A percentile compares a stretch with the other conserved stretches of the same genome.
These are phyloP conservation scores for Neogobius melanostomus DNA, from an alignment of 2,113 vertebrate species.

Conservation along the genomic window DNA sequence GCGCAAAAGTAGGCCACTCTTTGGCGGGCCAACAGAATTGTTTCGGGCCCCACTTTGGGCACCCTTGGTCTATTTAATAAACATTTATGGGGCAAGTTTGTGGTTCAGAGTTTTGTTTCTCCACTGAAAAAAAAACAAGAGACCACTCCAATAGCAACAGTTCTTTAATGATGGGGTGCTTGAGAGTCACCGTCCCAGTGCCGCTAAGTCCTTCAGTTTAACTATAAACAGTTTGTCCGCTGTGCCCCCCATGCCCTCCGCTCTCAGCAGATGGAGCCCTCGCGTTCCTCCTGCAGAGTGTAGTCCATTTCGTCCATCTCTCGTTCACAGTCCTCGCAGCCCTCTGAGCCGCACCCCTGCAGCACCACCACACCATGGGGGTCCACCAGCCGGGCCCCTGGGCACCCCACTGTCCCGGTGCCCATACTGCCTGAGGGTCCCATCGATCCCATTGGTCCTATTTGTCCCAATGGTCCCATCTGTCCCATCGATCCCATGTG, in stretches of 20 bases:
- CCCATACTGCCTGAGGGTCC: background rate
- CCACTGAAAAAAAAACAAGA: too few relatives aligned
- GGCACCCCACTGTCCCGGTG: slow-evolving; percentile 2
- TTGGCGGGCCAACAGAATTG: too few relatives aligned
- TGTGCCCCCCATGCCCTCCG: background rate
- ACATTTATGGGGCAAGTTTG: too few relatives aligned
- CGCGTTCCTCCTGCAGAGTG: slow-evolving; percentile 53
- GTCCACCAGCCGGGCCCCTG: slow-evolving; percentile 30
- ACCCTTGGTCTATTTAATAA: too few relatives aligned
- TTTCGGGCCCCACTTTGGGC: too few relatives aligned
- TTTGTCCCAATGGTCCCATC: slow-evolving; percentile 2
- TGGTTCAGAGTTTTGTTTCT: too few relatives aligned
- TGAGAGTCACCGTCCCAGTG: background rate
- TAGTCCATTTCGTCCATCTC: slow-evolving; percentile 72
- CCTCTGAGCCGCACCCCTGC: slow-evolving; percentile 64
- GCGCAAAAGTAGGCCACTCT: too few relatives aligned
- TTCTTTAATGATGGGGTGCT: too few relatives aligned
- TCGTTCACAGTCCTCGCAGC: slow-evolving; percentile 75
- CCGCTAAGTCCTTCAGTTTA: background rate
- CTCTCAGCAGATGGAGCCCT: slow-evolving; percentile 68
- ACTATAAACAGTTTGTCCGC: background rate
- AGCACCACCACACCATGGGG: slow-evolving; percentile 61
- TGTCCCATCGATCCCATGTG: slow-evolving; percentile 7
- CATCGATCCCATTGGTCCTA: background rate
- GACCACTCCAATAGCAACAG: too few relatives aligned